These are phyloP conservation scores for Paracanthobrama guichenoti DNA, from an alignment of 2,113 vertebrate genomes.

Conservation along the genomic window DNA sequence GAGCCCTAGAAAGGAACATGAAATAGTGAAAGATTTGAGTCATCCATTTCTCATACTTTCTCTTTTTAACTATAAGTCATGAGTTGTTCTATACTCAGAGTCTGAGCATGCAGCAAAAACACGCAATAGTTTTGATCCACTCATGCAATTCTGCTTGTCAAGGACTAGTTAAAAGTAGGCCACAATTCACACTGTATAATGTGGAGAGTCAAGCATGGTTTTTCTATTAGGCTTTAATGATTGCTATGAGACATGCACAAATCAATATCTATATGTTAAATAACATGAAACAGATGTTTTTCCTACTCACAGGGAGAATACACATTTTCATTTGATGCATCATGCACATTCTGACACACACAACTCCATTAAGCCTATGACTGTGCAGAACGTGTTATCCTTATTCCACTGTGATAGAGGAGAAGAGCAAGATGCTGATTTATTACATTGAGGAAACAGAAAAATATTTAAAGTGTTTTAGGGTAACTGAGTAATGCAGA, in stretches of 20 bases:
- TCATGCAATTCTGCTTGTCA: conserved; percentile 5
- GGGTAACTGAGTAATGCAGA: conserved; percentile 64
- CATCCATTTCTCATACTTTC: background rate
- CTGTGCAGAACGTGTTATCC: background rate
- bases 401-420: background rate
- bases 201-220: conserved; percentile 10
- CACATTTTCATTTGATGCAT: conserved; percentile 28
- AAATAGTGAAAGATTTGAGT: background rate
- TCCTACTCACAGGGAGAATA: background rate
- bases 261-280: conserved; percentile 37
- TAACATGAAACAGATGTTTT: conserved; percentile 31
- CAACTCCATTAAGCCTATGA: background rate
- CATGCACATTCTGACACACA: background rate
- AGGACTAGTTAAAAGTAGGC: conserved; percentile 27
- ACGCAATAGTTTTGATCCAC: background rate
- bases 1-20: background rate
- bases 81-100: too few species aligned
- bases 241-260: conserved; percentile 29
- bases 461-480: conserved; percentile 72
- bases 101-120: background rate
- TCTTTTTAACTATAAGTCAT: background rate
- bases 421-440: conserved; percentile 68
- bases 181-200: conserved; percentile 30
- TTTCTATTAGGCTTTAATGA: conserved; percentile 32
- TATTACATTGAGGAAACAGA: conserved; percentile 75